Evolutionary conservation across 2,113 vertebrate genomes (phyloP).

Genomic region (Neofelis nebulosa): DNA sequence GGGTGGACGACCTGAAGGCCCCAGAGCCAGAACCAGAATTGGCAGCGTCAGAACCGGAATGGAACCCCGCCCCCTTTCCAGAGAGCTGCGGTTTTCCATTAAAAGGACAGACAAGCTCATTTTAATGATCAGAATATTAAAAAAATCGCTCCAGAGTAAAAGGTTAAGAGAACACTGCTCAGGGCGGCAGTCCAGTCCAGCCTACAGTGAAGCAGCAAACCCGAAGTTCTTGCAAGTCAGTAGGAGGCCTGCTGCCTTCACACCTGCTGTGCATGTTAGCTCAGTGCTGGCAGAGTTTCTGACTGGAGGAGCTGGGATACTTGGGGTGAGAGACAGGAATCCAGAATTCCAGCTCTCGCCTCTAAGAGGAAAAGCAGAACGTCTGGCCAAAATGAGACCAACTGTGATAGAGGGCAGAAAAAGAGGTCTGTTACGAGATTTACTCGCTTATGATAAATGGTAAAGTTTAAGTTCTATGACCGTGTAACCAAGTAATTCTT

Average conservation of each 20-base stretch:
- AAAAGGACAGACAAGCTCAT: background rate
- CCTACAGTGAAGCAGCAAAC: rapidly evolving
- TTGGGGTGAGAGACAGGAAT: background rate
- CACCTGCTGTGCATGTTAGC: background rate
- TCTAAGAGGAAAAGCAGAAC: background rate
- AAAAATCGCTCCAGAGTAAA: background rate
- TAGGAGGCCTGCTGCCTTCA: no score
- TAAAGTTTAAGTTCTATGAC: background rate
- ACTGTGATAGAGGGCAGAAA: background rate
- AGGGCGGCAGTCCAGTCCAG: background rate
- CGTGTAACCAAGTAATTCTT: background rate
- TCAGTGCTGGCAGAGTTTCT: background rate
- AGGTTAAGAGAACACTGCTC: background rate
- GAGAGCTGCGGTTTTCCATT: background rate
- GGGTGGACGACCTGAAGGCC: background rate
- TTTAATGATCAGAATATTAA: background rate
- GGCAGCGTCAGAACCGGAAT: background rate
- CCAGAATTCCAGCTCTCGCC: background rate
- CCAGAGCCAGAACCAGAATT: background rate
- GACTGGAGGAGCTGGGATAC: background rate
- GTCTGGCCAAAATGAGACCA: background rate
- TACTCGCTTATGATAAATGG: background rate
- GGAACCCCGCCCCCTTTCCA: background rate
- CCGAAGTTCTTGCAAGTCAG: rapidly evolving
- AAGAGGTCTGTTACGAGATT: background rate